Percentiles rank a stretch among this genome's conserved stretches.
Conservation (phyloP, 2,888 invertebrate species). For the Apocheima hispidaria region DNA sequence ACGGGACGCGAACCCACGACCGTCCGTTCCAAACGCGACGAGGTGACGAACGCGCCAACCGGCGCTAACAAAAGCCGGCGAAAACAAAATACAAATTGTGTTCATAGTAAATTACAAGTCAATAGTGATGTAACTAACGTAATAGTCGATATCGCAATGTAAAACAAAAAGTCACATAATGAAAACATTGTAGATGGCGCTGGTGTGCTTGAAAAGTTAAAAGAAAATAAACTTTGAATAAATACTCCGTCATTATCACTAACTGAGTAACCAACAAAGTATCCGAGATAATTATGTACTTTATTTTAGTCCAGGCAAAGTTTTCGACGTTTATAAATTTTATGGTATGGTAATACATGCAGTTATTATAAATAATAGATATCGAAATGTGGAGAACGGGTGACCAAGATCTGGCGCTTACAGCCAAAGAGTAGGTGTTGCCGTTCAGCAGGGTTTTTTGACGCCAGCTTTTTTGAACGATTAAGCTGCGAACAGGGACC, state of each 20-base stretch:
- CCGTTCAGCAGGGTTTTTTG: too few species aligned
- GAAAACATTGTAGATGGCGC: slow-evolving; percentile 13
- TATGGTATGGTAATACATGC: too few species aligned
- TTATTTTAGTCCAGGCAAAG: too few species aligned
- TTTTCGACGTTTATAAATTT: too few species aligned
- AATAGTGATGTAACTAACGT: neutral
- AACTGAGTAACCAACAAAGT: too few species aligned
- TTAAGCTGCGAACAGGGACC: too few species aligned
- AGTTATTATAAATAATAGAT: too few species aligned
- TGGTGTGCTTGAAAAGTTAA: neutral
- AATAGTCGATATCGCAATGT: neutral
- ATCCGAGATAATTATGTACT: too few species aligned
- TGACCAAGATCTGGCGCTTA: too few species aligned
- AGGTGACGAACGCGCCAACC: slow-evolving; percentile 33
- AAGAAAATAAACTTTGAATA: neutral
- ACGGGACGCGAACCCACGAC: slow-evolving; percentile 40
- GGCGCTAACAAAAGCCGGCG: slow-evolving; percentile 16
- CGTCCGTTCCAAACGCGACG: slow-evolving; percentile 26
- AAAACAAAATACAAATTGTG: slow-evolving; percentile 16
- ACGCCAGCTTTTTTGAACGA: too few species aligned
- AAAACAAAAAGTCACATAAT: neutral
- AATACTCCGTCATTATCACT: neutral
- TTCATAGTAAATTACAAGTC: neutral
- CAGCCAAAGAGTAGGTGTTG: too few species aligned
- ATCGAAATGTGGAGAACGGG: too few species aligned